Evolutionary conservation across 2,113 vertebrate genomes (phyloP).

Genomic region (Brachirus orientalis): DNA sequence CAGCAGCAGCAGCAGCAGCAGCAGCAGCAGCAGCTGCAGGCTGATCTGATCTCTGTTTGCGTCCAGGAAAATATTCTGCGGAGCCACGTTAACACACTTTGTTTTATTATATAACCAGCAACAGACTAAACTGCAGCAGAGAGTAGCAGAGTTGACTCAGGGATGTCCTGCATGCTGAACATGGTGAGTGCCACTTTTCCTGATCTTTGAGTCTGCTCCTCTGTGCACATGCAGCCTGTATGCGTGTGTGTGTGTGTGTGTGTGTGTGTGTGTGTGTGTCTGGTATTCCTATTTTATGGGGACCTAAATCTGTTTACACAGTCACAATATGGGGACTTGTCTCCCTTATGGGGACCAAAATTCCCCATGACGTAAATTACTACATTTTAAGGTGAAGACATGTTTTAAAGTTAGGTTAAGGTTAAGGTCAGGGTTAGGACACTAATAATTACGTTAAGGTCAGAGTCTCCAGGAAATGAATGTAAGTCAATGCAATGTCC

Average conservation of each 20-base stretch:
- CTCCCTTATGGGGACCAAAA: too few relatives aligned
- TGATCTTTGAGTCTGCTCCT: not conserved
- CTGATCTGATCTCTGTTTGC: not conserved
- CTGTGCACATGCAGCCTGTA: conserved; percentile 7
- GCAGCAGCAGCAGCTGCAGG: not conserved
- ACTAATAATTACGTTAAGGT: too few relatives aligned
- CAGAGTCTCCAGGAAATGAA: too few relatives aligned
- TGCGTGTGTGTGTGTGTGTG: not conserved
- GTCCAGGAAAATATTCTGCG: conserved; percentile 17
- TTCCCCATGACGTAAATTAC: too few relatives aligned
- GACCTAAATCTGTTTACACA: too few relatives aligned
- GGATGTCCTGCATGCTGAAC: conserved; percentile 59
- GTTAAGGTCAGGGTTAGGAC: too few relatives aligned
- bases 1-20: not conserved
- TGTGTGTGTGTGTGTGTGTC: too few relatives aligned
- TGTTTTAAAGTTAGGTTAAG: too few relatives aligned
- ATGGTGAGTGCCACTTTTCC: conserved; percentile 61
- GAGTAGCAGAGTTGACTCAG: conserved; percentile 20
- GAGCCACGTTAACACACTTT: conserved; percentile 30
- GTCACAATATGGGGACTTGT: too few relatives aligned
- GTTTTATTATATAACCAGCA: conserved; percentile 7
- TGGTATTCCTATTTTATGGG: too few relatives aligned
- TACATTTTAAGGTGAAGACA: too few relatives aligned
- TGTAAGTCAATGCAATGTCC: too few relatives aligned
- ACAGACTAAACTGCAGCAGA: conserved; percentile 32